phyloP scores from a whole-genome alignment of 2,888 invertebrate species.

The Ptilodon capucinus region DNA sequence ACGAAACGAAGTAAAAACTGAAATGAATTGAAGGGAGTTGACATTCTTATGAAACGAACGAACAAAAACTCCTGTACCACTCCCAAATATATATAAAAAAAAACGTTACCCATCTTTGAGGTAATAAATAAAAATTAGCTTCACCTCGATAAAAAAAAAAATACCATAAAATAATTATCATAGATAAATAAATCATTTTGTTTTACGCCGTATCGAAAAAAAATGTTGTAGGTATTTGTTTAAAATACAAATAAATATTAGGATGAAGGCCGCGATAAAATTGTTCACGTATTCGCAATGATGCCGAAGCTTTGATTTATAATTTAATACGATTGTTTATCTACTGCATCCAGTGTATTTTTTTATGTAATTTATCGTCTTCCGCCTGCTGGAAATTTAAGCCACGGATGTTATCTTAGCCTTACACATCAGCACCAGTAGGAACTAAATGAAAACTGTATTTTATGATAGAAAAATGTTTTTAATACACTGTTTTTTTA shows the following conservation, averaged over 20 bases:
- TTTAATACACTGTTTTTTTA: not conserved
- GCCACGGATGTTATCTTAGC: constrained; percentile 16
- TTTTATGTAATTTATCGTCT: constrained; percentile 33
- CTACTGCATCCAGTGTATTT: constrained; percentile 34
- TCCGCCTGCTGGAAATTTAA: constrained; percentile 17
- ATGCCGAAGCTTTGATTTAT: constrained; percentile 34
- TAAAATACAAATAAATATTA: not conserved
- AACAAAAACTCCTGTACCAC: too few relatives aligned
- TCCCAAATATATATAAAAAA: too few relatives aligned
- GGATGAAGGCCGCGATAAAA: not conserved
- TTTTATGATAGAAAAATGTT: too few relatives aligned
- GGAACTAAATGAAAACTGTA: too few relatives aligned
- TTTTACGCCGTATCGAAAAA: too few relatives aligned
- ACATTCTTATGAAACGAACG: not conserved
- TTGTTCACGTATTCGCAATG: not conserved
- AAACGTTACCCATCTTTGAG: too few relatives aligned
- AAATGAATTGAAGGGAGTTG: not conserved
- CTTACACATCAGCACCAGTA: too few relatives aligned
- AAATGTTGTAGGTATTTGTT: too few relatives aligned
- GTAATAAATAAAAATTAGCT: too few relatives aligned
- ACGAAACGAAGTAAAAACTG: not conserved
- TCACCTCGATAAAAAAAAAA: too few relatives aligned
- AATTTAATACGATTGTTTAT: constrained; percentile 38
- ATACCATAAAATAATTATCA: too few relatives aligned
- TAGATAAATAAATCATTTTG: not conserved